These are phyloP conservation scores for Phymorhynchus buccinoides DNA, from an alignment of 1,140 invertebrate genomes.

Conservation along the genomic window DNA sequence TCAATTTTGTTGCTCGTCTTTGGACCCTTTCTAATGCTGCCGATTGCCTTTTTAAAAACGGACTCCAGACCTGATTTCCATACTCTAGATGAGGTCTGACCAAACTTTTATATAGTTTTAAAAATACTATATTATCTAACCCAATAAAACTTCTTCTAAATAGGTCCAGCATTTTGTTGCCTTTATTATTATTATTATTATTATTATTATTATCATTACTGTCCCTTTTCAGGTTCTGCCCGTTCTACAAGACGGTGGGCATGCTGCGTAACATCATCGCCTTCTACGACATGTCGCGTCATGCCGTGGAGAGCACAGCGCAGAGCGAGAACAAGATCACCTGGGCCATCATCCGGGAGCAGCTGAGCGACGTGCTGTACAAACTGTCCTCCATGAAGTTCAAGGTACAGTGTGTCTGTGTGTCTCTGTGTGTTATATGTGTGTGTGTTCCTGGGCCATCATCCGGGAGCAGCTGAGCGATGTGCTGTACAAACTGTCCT, in stretches of 20 bases:
- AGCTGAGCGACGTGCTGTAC: constrained; percentile 96
- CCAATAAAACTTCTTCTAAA: no score
- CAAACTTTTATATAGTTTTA: no score
- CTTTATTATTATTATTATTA: no score
- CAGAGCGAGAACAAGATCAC: constrained; percentile 99
- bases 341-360: constrained; percentile 96
- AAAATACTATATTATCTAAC: no score
- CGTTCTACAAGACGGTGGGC: constrained; percentile 99
- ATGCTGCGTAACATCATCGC: constrained; percentile 99
- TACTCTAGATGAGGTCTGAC: no score
- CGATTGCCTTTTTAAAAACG: no score
- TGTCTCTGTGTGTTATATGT: neutral
- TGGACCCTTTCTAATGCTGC: no score
- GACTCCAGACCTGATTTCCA: no score
- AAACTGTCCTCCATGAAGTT: constrained; percentile 99
- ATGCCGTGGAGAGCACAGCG: constrained; percentile 98
- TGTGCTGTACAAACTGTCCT: constrained; percentile 96
- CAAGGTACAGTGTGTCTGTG: constrained; percentile 81
- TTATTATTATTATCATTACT: no score
- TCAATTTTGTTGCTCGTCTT: no score
- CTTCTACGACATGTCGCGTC: constrained; percentile 98
- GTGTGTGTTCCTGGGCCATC: constrained; percentile 97
- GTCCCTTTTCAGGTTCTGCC: constrained; percentile 91
- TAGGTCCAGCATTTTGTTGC: no score
- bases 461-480: constrained; percentile 97